Evolutionary conservation across 2,888 invertebrate species (phyloP).

Genomic region (Pegoplata infirma): DNA sequence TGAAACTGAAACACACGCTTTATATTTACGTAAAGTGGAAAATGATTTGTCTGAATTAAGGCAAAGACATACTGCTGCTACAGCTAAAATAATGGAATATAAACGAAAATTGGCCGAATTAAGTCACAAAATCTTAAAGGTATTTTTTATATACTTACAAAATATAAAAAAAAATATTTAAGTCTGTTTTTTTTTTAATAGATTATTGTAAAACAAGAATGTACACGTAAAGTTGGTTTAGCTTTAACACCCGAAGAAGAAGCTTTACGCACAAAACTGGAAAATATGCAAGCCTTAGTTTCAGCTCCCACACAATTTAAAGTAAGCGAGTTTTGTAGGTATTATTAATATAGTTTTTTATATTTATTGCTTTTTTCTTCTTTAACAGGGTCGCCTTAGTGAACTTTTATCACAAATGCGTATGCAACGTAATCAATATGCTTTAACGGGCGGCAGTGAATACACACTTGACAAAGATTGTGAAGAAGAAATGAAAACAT

Average conservation of each 20-base stretch:
- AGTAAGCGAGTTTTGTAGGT: constrained; percentile 78
- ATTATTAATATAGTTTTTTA: background rate
- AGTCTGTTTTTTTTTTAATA: constrained; percentile 73
- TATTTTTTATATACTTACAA: constrained; percentile 75
- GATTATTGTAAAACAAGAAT: constrained; percentile 93
- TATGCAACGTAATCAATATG: constrained; percentile 83
- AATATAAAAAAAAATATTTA: too few relatives aligned
- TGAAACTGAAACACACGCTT: constrained; percentile 89
- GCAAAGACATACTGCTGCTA: constrained; percentile 88
- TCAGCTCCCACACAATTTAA: constrained; percentile 96
- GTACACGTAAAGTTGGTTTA: constrained; percentile 91
- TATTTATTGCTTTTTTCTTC: constrained; percentile 9
- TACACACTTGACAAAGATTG: constrained; percentile 89
- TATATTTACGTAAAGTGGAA: constrained; percentile 88
- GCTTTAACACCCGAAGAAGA: constrained; percentile 95
- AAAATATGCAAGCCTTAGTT: constrained; percentile 91
- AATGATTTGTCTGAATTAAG: constrained; percentile 88
- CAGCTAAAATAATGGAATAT: constrained; percentile 89
- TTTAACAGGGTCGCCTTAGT: constrained; percentile 87
- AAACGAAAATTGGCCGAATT: constrained; percentile 89
- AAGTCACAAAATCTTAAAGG: constrained; percentile 90
- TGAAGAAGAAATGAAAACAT: constrained; percentile 86
- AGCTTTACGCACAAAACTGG: constrained; percentile 89
- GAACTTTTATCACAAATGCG: constrained; percentile 93
- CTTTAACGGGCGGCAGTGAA: constrained; percentile 82